Conservation (phyloP, 2,797 vertebrate genomes). For the Onychomys arenicola region DNA sequence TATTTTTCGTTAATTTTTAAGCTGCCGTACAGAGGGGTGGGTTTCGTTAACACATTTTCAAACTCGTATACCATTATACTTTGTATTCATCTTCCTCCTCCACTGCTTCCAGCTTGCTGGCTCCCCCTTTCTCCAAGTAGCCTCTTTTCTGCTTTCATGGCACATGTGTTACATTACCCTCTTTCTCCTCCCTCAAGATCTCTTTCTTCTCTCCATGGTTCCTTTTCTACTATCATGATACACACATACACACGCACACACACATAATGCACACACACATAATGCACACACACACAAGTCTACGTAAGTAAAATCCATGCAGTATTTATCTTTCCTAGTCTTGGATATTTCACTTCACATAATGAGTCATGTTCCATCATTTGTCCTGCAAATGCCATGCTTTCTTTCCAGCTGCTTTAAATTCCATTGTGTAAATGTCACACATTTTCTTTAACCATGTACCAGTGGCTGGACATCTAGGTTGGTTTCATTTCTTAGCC, state of each 20-base stretch:
- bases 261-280: background rate
- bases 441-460: background rate
- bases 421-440: background rate
- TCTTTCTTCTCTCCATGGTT: background rate
- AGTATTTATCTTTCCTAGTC: background rate
- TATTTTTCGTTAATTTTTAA: background rate
- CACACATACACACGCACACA: background rate
- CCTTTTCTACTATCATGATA: background rate
- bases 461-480: background rate
- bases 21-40: background rate
- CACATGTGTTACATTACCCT: accelerated
- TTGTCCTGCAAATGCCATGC: background rate
- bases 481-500: background rate
- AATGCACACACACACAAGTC: background rate
- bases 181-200: background rate
- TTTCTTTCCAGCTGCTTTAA: background rate
- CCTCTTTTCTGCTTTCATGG: background rate
- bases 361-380: background rate
- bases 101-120: background rate
- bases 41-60: background rate
- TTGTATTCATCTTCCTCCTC: background rate
- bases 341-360: background rate
- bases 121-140: background rate
- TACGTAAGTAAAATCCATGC: background rate
- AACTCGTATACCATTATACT: background rate